phyloP scores from a whole-genome alignment of 1,140 invertebrate species.

The Drosophila auraria region DNA sequence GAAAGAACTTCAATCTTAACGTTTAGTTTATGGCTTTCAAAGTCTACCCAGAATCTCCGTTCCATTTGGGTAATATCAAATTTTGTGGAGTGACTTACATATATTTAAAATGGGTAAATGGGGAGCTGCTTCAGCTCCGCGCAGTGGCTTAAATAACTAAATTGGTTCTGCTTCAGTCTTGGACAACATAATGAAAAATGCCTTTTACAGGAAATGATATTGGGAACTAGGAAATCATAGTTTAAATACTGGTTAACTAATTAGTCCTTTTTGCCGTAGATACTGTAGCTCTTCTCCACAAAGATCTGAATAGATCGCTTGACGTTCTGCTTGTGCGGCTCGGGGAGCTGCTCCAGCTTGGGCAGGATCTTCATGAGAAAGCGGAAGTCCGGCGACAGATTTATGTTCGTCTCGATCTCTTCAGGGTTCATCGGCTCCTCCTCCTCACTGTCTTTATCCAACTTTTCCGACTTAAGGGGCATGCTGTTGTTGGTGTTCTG shows the following conservation, averaged over 20 bases:
- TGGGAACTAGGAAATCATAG: conserved; percentile 3
- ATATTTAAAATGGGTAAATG: conserved; percentile 13
- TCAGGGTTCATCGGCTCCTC: conserved; percentile 9
- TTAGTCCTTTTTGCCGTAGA: conserved; percentile 70
- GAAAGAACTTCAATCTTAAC: conserved; percentile 29
- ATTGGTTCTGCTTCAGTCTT: conserved; percentile 71
- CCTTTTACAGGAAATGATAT: conserved; percentile 16
- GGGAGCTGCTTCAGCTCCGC: conserved; percentile 26
- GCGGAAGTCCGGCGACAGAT: conserved; percentile 77
- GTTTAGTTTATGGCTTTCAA: conserved; percentile 34
- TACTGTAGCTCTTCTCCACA: conserved; percentile 74
- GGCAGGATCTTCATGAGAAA: conserved; percentile 83
- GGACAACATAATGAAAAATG: conserved; percentile 57
- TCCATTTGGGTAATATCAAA: conserved; percentile 39
- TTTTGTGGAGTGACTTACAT: conserved; percentile 12
- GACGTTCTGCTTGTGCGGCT: conserved; percentile 78
- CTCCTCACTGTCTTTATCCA: conserved; percentile 10
- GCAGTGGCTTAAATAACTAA: conserved; percentile 33
- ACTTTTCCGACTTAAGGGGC: conserved; percentile 26
- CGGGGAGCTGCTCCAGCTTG: conserved; percentile 75
- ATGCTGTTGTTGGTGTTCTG: conserved; percentile 22
- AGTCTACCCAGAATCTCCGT: conserved; percentile 20
- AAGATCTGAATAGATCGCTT: conserved; percentile 81
- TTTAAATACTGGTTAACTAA: conserved; percentile 10
- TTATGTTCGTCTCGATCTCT: conserved; percentile 74